Percentiles rank a stretch among this genome's conserved stretches.
These are phyloP conservation scores for Semotilus atromaculatus DNA, from an alignment of 2,797 vertebrate genomes.

Conservation along the genomic window DNA sequence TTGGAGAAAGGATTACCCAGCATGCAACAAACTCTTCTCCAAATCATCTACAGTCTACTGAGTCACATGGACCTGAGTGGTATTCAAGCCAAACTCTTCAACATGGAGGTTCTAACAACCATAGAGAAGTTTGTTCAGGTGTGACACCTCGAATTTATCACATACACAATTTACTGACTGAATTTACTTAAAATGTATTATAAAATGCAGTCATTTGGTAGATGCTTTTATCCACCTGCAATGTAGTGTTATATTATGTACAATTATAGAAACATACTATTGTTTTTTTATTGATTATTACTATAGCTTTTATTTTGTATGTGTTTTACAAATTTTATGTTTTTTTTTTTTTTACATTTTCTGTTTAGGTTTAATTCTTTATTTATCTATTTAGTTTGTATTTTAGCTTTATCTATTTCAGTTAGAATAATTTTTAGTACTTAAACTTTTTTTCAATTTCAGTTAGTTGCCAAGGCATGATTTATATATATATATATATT, in stretches of 20 bases:
- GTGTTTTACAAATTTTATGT: too few relatives aligned
- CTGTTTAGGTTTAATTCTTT: too few relatives aligned
- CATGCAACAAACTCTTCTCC: constrained; percentile 97
- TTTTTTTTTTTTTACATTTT: too few relatives aligned
- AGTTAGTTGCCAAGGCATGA: too few relatives aligned
- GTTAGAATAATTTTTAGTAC: not conserved
- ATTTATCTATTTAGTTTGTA: too few relatives aligned
- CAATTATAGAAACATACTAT: not conserved
- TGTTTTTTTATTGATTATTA: not conserved
- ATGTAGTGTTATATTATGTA: not conserved
- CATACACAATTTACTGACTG: not conserved
- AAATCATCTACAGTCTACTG: constrained; percentile 96
- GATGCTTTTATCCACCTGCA: not conserved
- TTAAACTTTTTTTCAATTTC: too few relatives aligned
- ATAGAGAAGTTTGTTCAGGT: constrained; percentile 98
- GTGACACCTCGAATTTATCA: constrained; percentile 7
- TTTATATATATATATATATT: too few relatives aligned
- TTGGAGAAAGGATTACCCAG: constrained; percentile 95
- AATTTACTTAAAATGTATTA: not conserved
- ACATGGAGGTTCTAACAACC: constrained; percentile 92
- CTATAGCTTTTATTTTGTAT: not conserved
- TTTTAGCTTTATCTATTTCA: too few relatives aligned
- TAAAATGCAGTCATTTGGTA: not conserved
- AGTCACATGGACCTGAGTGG: constrained; percentile 94
- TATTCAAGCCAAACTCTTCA: constrained; percentile 93